Base-by-base conservation (phyloP, 92 coral and sea anemone species). In the Paragorgia papillata region DNA sequence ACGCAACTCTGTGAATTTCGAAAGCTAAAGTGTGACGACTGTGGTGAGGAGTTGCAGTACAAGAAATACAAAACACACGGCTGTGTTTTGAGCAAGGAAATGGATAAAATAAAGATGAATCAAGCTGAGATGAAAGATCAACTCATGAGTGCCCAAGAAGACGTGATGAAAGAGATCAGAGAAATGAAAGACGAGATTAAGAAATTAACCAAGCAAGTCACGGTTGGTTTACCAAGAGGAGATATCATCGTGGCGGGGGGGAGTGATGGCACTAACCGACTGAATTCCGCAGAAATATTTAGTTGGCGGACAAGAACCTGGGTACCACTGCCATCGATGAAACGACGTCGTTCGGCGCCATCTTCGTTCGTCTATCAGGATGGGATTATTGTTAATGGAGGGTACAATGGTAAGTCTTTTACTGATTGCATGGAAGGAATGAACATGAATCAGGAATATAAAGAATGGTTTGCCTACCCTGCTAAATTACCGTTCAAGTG, bases 211-310 rank as follows among this genome's bases (percentile, higher is more conserved):
- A 55, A 55, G 61, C 61, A 8, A 37, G 61, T 9, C n/a, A 27
- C 9, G 8, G 22, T 19, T 22, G 22, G 29, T 3, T 19, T 9
- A 19, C 12, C 24, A 27, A 12, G 26, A 1, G 22, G 29, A 10
- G 61, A 19, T 10, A 37, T 37, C 26, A 22, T 55, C 29, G 22
- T 55, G 9, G 61, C 19, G 12, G 61, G 61, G 9, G 29, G 9
- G 9, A 8, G 29, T 17, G 61, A 55, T 17, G 61, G 61, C 9
- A 55, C 24, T 19, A 9, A 12, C 9, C n/a, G 22, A 8, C 29
- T 55, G 61, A 55, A 55, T 55, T 55, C 61, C 29, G 61, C 29
- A 19, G 61, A 55, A 55, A 55, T 19, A 22, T 55, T 55, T 19
- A 55, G 29, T 22, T 55, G 24, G 17, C 19, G n/a, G 0, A 55